These are phyloP conservation scores for Coluber constrictor DNA, from an alignment of 2,797 vertebrate genomes.

Conservation along the genomic window DNA sequence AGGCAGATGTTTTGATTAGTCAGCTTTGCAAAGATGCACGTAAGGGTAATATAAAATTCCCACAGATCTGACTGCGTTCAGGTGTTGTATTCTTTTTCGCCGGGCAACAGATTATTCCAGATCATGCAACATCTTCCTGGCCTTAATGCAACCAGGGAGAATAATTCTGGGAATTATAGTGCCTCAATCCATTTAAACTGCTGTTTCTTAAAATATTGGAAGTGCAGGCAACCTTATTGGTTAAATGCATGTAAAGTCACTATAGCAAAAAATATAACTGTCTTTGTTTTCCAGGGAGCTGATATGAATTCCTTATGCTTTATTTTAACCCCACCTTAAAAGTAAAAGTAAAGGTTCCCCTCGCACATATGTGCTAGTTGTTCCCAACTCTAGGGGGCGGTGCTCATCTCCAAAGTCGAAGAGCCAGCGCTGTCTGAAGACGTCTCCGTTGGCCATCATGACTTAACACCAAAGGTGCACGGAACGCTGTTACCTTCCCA, in stretches of 20 bases:
- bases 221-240: neutral
- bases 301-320: constrained; percentile 52
- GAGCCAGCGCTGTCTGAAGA: too few species aligned
- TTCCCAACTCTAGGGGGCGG: too few species aligned
- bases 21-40: neutral
- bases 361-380: too few species aligned
- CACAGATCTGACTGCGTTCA: neutral
- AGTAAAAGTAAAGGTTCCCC: too few species aligned
- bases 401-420: too few species aligned
- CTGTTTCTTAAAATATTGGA: neutral
- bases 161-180: neutral
- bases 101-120: neutral
- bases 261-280: fast-evolving
- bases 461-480: too few species aligned
- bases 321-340: neutral
- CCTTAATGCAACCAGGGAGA: neutral
- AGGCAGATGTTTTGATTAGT: neutral
- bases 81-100: neutral
- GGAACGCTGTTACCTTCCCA: too few species aligned
- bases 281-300: constrained; percentile 48
- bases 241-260: neutral
- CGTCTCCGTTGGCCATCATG: too few species aligned
- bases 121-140: neutral
- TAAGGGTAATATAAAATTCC: neutral
- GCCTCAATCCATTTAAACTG: neutral